Evolutionary conservation across 2,888 invertebrate species (phyloP), one percentile per base, ranked within the genome.

Genomic region (Eulithis testata): DNA sequence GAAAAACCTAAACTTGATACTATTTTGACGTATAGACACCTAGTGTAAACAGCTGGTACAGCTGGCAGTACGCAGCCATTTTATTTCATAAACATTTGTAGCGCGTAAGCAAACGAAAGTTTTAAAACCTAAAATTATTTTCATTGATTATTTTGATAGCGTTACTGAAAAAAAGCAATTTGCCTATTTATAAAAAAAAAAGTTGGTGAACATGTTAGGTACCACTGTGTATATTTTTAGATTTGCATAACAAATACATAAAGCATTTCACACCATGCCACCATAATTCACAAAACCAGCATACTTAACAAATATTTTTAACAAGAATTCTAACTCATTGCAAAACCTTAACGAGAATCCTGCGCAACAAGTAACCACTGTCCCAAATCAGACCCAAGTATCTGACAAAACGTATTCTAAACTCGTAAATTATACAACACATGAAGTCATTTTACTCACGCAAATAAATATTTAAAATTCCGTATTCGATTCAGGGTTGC

Each of bases 341-440:
- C 69, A 66, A 69, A 63, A 69, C 52, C 36, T 58, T 50, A 59
- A 57, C 27, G 60, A 47, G 61, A 69, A 66, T 66, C 61, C 69
- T 69, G 65, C 69, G 65, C 69, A 69, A 69, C 63, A 63, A 66
- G 63, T 62, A 60, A 61, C 69, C 63, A 54, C 60, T 64, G 66
- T 69, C 65, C 69, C 59, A 69, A 69, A 69, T 66, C 55, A 66
- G 60, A 64, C 62, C 21, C 59, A 49, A 55, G 66, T 58, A 56
- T 60, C 69, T 60, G 57, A 66, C 68, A 68, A 65, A 63, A 59
- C 52, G 56, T 60, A 69, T 60, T 66, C 62, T 59, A 68, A 69
- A 68, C 73, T 67, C 71, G 70, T 74, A 71, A 71, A 71, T 71
- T 74, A 74, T 71, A 72, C 72, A 74, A 72, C 60, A 67, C 66